A percentile compares a stretch with the other conserved stretches of the same genome.
Conservation (phyloP, 2,888 invertebrate species). For the Plagodis dolabraria region DNA sequence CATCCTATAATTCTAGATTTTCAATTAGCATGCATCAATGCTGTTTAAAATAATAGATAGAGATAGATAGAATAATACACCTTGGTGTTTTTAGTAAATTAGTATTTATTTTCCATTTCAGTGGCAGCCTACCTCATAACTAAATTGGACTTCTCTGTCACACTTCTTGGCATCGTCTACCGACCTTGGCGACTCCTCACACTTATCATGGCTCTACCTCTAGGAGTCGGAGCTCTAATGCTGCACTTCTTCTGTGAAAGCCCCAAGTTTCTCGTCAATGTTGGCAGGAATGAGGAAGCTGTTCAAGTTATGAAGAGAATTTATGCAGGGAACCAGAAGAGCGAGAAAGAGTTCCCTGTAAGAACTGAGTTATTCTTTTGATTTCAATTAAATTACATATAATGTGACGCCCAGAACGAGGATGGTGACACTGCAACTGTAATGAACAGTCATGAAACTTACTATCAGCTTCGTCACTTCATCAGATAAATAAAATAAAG, state of each 20-base stretch:
- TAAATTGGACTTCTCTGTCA: slow-evolving; percentile 64
- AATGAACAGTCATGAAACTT: too few relatives aligned
- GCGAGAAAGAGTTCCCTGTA: slow-evolving; percentile 60
- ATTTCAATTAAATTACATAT: neutral
- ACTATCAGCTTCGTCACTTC: too few relatives aligned
- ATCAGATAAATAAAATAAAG: too few relatives aligned
- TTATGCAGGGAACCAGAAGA: slow-evolving; percentile 82
- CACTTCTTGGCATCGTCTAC: slow-evolving; percentile 60
- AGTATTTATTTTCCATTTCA: slow-evolving; percentile 40
- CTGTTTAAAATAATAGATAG: too few relatives aligned
- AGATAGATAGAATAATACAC: too few relatives aligned
- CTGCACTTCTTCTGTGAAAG: slow-evolving; percentile 88
- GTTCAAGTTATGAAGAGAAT: slow-evolving; percentile 85
- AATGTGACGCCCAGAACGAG: too few relatives aligned
- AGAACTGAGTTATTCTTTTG: slow-evolving; percentile 32
- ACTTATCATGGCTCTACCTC: slow-evolving; percentile 84
- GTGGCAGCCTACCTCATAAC: slow-evolving; percentile 70
- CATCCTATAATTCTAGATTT: too few relatives aligned
- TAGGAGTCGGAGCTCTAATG: slow-evolving; percentile 84
- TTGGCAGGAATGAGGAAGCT: slow-evolving; percentile 86
- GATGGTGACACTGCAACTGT: too few relatives aligned
- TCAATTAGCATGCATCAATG: too few relatives aligned
- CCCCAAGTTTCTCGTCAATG: slow-evolving; percentile 89
- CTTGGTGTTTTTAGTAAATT: too few relatives aligned
- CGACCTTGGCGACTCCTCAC: slow-evolving; percentile 75